These are phyloP conservation scores for Aquatica leii DNA, from an alignment of 2,888 invertebrate genomes.

Conservation along the genomic window DNA sequence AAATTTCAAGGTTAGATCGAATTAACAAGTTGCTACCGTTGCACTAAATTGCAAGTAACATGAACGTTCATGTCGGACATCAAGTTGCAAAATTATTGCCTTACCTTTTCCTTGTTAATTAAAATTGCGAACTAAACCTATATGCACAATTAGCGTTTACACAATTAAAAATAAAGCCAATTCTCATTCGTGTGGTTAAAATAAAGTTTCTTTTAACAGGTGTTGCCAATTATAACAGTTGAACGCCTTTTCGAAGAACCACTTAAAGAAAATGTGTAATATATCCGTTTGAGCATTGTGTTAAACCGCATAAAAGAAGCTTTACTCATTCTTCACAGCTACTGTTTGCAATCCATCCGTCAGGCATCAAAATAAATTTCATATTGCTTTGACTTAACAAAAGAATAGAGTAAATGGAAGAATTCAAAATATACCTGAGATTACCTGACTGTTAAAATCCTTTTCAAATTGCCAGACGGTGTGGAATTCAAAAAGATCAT, in stretches of 20 bases:
- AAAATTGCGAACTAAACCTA: too few relatives aligned
- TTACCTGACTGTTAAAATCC: conserved; percentile 36
- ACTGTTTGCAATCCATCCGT: conserved; percentile 33
- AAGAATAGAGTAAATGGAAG: conserved; percentile 17
- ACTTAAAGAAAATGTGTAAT: conserved; percentile 22
- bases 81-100: too few relatives aligned
- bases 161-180: too few relatives aligned
- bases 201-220: too few relatives aligned
- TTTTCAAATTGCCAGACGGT: conserved; percentile 32
- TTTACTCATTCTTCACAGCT: too few relatives aligned
- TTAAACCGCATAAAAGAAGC: conserved; percentile 19
- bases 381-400: conserved; percentile 22
- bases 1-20: too few relatives aligned
- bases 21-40: too few relatives aligned
- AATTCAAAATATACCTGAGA: conserved; percentile 32
- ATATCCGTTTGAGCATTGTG: conserved; percentile 25
- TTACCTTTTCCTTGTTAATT: too few relatives aligned
- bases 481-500: conserved; percentile 33
- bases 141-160: too few relatives aligned
- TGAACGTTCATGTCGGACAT: too few relatives aligned
- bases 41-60: too few relatives aligned
- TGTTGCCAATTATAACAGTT: conserved; percentile 13
- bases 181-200: too few relatives aligned
- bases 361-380: conserved; percentile 27
- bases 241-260: conserved; percentile 22